These are phyloP conservation scores for Lapara coniferarum DNA, from an alignment of 2,888 invertebrate species.

Conservation along the genomic window DNA sequence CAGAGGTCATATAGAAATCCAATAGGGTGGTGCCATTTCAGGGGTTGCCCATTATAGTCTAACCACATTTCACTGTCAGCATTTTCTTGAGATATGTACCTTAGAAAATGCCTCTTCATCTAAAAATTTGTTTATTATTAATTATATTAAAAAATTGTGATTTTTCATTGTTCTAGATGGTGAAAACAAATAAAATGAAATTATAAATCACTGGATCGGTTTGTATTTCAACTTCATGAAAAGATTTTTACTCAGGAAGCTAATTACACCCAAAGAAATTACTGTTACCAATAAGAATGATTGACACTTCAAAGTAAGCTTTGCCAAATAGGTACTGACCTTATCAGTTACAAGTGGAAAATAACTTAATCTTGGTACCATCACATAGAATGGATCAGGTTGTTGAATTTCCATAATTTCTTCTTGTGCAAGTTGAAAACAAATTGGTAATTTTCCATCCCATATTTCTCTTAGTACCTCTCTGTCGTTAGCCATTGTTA, in stretches of 20 bases:
- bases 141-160: no score
- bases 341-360: conserved; percentile 98
- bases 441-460: conserved; percentile 97
- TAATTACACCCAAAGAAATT: no score
- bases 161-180: no score
- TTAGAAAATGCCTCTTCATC: conserved; percentile 94
- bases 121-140: conserved; percentile 55
- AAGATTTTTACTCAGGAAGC: no score
- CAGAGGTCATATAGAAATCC: conserved; percentile 96
- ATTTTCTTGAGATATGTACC: conserved; percentile 91
- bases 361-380: conserved; percentile 96
- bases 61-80: conserved; percentile 96
- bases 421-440: conserved; percentile 94
- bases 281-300: no score
- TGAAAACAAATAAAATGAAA: no score
- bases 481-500: conserved; percentile 94
- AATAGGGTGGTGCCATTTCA: conserved; percentile 95
- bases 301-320: no score
- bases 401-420: conserved; percentile 95
- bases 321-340: conserved; percentile 80
- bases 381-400: conserved; percentile 96
- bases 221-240: no score
- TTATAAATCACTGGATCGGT: no score
- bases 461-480: conserved; percentile 97
- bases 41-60: conserved; percentile 94